Evolutionary conservation across 2,888 invertebrate genomes (phyloP).

Genomic region (Brachynemurus nebulosus): DNA sequence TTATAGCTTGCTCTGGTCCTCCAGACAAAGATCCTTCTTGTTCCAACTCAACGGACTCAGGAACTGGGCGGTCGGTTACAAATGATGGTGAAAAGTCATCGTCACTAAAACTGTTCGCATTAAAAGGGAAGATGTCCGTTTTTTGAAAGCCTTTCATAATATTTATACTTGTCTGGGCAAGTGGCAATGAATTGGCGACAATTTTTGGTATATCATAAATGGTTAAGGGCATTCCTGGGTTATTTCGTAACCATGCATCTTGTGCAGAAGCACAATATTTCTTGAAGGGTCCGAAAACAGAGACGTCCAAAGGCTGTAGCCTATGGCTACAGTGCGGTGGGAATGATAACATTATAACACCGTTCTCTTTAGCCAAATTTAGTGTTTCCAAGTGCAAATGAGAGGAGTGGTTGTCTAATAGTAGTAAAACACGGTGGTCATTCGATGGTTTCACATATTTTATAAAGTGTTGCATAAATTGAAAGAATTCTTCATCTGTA

Average conservation of each 20-base stretch:
- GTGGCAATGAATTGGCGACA: background rate
- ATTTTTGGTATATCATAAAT: background rate
- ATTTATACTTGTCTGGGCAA: too few species aligned
- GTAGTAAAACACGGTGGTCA: background rate
- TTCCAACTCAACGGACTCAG: background rate
- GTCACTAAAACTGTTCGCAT: too few species aligned
- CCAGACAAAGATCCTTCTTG: too few species aligned
- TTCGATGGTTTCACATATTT: background rate
- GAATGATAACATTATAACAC: constrained; percentile 17
- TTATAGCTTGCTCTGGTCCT: too few species aligned
- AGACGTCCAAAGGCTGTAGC: constrained; percentile 21
- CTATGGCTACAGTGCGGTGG: constrained; percentile 19
- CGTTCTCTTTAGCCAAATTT: constrained; percentile 6
- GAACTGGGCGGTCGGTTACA: constrained; percentile 13
- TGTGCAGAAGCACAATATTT: background rate
- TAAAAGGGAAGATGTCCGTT: too few species aligned
- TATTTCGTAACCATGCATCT: background rate
- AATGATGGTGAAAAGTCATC: background rate
- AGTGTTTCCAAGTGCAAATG: background rate
- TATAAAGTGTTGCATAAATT: background rate
- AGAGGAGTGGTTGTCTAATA: background rate
- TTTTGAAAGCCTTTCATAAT: too few species aligned
- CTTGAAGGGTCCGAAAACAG: background rate
- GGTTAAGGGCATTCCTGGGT: background rate
- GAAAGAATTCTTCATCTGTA: background rate